These are phyloP conservation scores for Pinctada fucata DNA, from an alignment of 2,888 invertebrate species.

Conservation along the genomic window DNA sequence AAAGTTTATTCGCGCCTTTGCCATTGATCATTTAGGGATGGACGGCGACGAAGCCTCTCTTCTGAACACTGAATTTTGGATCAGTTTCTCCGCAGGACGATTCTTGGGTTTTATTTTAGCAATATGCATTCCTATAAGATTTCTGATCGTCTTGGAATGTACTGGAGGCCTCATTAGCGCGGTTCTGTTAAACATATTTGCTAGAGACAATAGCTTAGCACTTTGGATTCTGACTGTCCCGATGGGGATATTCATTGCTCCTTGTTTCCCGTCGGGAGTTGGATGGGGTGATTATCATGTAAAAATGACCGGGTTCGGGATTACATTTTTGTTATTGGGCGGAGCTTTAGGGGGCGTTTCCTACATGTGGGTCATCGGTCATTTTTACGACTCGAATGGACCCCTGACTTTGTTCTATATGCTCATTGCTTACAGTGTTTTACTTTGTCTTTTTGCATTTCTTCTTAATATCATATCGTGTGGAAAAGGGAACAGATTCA, in stretches of 20 bases:
- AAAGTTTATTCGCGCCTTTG: constrained; percentile 61
- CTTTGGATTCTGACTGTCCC: constrained; percentile 57
- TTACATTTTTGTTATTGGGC: constrained; percentile 55
- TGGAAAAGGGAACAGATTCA: constrained; percentile 47
- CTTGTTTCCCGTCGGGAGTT: constrained; percentile 59
- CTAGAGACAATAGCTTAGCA: constrained; percentile 39
- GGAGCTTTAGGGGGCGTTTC: constrained; percentile 56
- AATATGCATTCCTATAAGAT: constrained; percentile 51
- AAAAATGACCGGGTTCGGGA: constrained; percentile 58
- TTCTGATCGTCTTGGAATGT: constrained; percentile 52
- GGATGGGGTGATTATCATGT: constrained; percentile 61
- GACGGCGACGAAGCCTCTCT: constrained; percentile 52
- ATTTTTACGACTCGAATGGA: constrained; percentile 55
- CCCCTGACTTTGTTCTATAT: constrained; percentile 53
- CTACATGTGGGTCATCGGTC: constrained; percentile 57
- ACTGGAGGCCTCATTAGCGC: constrained; percentile 46
- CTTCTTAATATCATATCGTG: constrained; percentile 44
- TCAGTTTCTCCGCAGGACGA: constrained; percentile 57
- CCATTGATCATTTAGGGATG: constrained; percentile 58
- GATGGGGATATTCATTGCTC: constrained; percentile 56
- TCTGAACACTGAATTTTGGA: constrained; percentile 62
- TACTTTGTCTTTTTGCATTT: constrained; percentile 39
- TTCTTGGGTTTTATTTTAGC: constrained; percentile 54
- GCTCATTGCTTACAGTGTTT: constrained; percentile 49
- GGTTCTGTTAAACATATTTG: constrained; percentile 53